Percentiles rank a stretch among this genome's conserved stretches.
These are phyloP conservation scores for Aurelia aurita DNA, from an alignment of 30 jellyfish, hydroid and myxozoan species.

Conservation along the genomic window DNA sequence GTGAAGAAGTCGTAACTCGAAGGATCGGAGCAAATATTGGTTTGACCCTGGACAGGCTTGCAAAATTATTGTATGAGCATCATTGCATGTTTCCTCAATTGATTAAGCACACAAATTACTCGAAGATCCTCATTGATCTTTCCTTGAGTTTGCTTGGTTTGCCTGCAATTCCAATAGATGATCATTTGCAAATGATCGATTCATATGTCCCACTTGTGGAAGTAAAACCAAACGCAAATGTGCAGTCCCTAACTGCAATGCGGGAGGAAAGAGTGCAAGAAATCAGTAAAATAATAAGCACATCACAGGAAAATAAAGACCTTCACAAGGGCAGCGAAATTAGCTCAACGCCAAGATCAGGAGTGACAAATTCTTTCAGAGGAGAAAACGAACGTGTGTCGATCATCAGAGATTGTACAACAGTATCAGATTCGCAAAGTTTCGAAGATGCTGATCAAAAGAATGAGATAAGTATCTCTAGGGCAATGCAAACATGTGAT, in stretches of 20 bases:
- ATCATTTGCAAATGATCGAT: conserved; percentile 36
- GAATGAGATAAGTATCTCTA: not conserved
- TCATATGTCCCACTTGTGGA: conserved; percentile 35
- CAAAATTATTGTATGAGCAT: conserved; percentile 49
- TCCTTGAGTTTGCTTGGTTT: conserved; percentile 38
- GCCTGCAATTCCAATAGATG: conserved; percentile 39
- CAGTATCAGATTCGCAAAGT: not conserved
- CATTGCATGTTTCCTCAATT: conserved; percentile 60
- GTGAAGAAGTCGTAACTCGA: conserved; percentile 22
- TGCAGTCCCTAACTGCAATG: conserved; percentile 16
- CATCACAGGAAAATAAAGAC: not conserved
- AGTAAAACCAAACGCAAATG: conserved; percentile 29
- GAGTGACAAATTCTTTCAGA: not conserved
- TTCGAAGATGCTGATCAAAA: not conserved
- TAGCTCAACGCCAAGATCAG: not conserved
- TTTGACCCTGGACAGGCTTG: conserved; percentile 31
- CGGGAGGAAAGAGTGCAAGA: conserved; percentile 3
- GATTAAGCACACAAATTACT: conserved; percentile 39
- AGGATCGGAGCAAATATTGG: conserved; percentile 47
- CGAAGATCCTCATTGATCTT: conserved; percentile 37
- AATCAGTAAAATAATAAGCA: conserved; percentile 7
- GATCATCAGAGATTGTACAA: not conserved
- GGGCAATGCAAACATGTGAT: conserved; percentile 13
- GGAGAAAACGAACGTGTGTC: not conserved
- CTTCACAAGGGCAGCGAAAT: not conserved